Evolutionary conservation across 2,888 invertebrate genomes (phyloP), one percentile per base, ranked within the genome.

Genomic region (Stratiomys singularior): DNA sequence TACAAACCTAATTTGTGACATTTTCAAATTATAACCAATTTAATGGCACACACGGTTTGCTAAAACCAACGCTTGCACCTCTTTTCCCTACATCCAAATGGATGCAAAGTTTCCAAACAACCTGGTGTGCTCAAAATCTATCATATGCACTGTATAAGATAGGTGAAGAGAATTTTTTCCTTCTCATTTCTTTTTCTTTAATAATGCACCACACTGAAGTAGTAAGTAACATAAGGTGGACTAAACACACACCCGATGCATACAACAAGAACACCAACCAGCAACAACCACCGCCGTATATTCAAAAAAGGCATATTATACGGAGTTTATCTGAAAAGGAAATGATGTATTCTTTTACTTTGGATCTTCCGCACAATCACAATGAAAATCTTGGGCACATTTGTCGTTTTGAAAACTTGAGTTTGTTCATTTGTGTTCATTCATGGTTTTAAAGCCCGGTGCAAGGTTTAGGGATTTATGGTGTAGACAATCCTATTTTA

Each of bases 271-370:
- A 52, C n/a, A 52, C 15, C n/a, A 52, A 52, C 5, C 60, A 60
- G 13, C 23, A 25, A 25, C 60, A 11, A 21, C 60, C 18, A 5
- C 23, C 60, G 60, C 18, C 60, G 5, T 1, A 60, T 60, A 25
- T 25, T 25, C 60, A 60, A 21, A 60, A 13, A 11, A 60, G 60
- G 25, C 60, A 25, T 25, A 25, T 25, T 60, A 60, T 25, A 25
- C 25, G 60, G 60, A 25, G 60, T 60, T 66, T 66, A 66, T 66
- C 66, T 66, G 44, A 66, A 37, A 66, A 66, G 66, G 66, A 66
- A 66, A 66, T 66, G 66, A 37, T 37, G 44, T 66, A 66, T 66
- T 66, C 66, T 66, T 37, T 66, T 37, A 37, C 66, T 37, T 44
- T 66, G 60, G 21, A 60, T 66, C 66, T 66, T 66, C 66, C 37